phyloP scores from a whole-genome alignment of 2,113 vertebrate species.

The Rostratula benghalensis region DNA sequence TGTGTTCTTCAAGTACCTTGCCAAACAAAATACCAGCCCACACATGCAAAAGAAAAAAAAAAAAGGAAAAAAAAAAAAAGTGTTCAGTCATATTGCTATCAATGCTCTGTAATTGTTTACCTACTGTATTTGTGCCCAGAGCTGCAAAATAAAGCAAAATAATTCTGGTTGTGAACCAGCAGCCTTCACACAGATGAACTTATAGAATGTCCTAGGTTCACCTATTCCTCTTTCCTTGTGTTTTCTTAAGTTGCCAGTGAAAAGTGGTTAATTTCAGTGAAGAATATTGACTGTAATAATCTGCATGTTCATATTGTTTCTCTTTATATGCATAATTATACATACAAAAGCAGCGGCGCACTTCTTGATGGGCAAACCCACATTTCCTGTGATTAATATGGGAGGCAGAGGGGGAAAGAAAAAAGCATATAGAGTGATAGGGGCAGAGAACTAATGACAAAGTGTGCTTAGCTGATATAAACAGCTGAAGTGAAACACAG shows the following conservation, averaged over 20 bases:
- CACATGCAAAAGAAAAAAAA: neutral
- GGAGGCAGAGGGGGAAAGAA: rapidly evolving
- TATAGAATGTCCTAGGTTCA: neutral
- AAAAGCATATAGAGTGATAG: neutral
- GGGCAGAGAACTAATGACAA: neutral
- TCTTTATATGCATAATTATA: neutral
- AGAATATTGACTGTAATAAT: neutral
- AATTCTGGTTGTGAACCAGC: neutral
- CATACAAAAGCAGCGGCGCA: neutral
- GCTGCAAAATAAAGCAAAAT: constrained; percentile 38
- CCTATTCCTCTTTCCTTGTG: neutral
- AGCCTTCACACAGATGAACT: neutral
- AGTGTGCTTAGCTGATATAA: neutral
- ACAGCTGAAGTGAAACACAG: neutral
- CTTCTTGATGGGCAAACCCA: neutral
- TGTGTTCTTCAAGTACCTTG: neutral
- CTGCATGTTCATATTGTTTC: neutral
- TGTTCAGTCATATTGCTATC: neutral
- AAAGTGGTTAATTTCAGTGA: neutral
- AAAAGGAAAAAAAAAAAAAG: neutral
- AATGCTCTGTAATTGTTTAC: constrained; percentile 15
- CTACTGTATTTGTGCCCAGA: neutral
- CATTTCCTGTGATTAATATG: neutral
- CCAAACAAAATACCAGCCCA: neutral
- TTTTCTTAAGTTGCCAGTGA: neutral